A percentile compares a stretch with the other conserved stretches of the same genome.
Evolutionary conservation across 2,113 vertebrate genomes (phyloP).

Genomic region (Hippoglossus stenolepis): DNA sequence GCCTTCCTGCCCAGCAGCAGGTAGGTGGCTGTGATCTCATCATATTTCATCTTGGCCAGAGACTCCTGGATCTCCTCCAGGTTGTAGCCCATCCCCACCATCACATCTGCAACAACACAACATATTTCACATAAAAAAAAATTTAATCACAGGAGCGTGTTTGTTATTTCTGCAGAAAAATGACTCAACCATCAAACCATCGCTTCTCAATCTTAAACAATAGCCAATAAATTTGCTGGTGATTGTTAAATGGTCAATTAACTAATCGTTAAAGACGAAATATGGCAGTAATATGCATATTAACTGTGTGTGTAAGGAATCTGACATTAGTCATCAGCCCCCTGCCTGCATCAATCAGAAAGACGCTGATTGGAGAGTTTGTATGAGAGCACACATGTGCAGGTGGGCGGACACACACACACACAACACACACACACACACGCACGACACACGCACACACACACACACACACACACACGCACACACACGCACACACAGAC

Average conservation of each 20-base stretch:
- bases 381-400: not conserved
- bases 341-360: not conserved
- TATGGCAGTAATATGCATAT: not conserved
- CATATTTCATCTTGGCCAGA: conserved; percentile 98
- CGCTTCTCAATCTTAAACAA: not conserved
- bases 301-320: no score
- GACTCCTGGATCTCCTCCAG: conserved; percentile 98
- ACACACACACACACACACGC: no score
- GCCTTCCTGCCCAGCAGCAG: conserved; percentile 95
- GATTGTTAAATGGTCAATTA: not conserved
- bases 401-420: not conserved
- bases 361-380: conserved; percentile 11
- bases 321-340: not conserved
- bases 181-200: not conserved
- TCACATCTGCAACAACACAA: conserved; percentile 88
- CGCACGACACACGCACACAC: no score
- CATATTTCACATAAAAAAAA: not conserved
- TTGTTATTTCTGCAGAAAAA: not conserved
- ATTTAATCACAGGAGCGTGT: not conserved
- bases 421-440: no score
- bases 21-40: conserved; percentile 98
- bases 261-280: not conserved
- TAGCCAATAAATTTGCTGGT: not conserved
- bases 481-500: no score
- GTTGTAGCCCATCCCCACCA: conserved; percentile 99